Evolutionary conservation across 2,888 invertebrate genomes (phyloP), one percentile per base, ranked within the genome.

Genomic region (Drosophila prostipennis): DNA sequence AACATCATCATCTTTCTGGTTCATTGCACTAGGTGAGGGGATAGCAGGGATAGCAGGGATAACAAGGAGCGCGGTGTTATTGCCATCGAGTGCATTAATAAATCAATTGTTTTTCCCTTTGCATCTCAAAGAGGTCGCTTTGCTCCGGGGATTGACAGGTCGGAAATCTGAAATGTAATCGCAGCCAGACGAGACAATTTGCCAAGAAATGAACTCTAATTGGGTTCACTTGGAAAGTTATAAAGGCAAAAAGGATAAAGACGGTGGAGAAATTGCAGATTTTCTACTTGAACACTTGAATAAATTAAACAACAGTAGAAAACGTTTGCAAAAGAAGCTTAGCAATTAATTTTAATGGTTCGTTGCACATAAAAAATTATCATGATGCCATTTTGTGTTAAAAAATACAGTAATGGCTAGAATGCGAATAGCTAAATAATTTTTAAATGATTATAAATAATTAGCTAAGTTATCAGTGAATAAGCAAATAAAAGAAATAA

Each of bases 1-100:
- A 73, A 72, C 73, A 72, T 72, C 74, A 68, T 74, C 55, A 75
- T 68, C 74, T 57, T 53, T 58, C 39, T 67, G 72, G 79, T 80
- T 76, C 72, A 79, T 54, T 77, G 77, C 71, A 58, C 77, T 46
- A 53, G 54, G 49, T 40, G 46, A 6, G 1, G 68, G n/a, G 10
- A 36, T 49, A 40, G 52, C 60, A 1, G 68, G n/a, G 10, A 36
- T 49, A 40, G 52, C 60, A 65, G 48, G 65, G 80, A 72, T 67
- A 58, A 71, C 54, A 51, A 37, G 46, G 32, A 39, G 37, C 16
- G 52, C 57, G 36, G 26, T 56, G 43, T 42, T 71, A 65, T 72
- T 55, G 54, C 72, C 54, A 72, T 53, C 54, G 65, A 71, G 60
- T 72, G 73, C 69, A 73, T 61, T 74, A 61, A 69, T 69, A 69